A percentile compares a stretch with the other conserved stretches of the same genome.
Evolutionary conservation across 2,888 invertebrate species (phyloP).

Genomic region (Coenonympha arcania): DNA sequence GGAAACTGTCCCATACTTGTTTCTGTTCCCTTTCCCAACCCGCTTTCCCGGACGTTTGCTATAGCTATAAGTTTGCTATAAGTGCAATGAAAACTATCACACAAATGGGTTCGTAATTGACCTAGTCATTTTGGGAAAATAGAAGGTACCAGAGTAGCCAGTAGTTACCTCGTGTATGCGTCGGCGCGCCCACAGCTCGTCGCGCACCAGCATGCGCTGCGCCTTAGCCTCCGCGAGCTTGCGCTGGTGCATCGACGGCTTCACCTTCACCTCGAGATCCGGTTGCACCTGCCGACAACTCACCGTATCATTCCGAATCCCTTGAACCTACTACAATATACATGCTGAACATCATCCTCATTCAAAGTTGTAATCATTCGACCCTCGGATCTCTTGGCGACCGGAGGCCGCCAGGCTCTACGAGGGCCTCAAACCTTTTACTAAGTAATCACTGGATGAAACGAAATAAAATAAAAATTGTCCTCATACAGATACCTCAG

Average conservation of each 20-base stretch:
- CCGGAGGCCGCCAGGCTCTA: conserved; percentile 58
- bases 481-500: too few relatives aligned
- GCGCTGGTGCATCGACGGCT: conserved; percentile 88
- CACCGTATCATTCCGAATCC: too few relatives aligned
- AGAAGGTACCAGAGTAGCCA: not conserved
- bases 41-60: too few relatives aligned
- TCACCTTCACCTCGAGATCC: conserved; percentile 95
- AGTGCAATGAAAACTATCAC: too few relatives aligned
- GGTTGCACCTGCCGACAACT: conserved; percentile 76
- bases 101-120: too few relatives aligned
- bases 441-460: conserved; percentile 66
- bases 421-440: conserved; percentile 72
- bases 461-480: not conserved
- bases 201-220: conserved; percentile 81
- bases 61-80: too few relatives aligned
- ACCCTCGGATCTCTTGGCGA: conserved; percentile 60
- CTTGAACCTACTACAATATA: too few relatives aligned
- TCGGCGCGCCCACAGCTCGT: conserved; percentile 78
- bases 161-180: conserved; percentile 74
- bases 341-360: conserved; percentile 44
- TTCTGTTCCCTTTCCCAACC: too few relatives aligned
- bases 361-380: conserved; percentile 56
- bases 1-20: too few relatives aligned
- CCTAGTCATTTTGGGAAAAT: too few relatives aligned
- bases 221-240: conserved; percentile 89